Percentiles rank a stretch among this genome's conserved stretches.
Evolutionary conservation across 2,797 vertebrate species (phyloP).

Genomic region (Meda fulgida): DNA sequence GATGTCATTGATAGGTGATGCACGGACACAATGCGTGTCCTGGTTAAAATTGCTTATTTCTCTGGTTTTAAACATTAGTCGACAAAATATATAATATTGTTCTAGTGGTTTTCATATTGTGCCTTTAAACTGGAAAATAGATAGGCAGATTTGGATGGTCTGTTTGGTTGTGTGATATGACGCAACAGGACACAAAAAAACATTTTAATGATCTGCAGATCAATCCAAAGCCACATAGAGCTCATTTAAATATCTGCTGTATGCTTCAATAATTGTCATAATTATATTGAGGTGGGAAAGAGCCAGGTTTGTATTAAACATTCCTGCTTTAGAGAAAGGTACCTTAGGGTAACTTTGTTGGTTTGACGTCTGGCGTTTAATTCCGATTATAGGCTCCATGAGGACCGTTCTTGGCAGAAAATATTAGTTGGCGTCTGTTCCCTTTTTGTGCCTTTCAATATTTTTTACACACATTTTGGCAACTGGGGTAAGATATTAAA

Average conservation of each 20-base stretch:
- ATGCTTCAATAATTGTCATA: slow-evolving; percentile 48
- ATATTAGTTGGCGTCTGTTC: slow-evolving; percentile 4
- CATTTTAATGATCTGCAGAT: slow-evolving; percentile 7
- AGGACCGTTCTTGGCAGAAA: slow-evolving; percentile 23
- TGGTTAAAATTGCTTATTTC: too few species aligned
- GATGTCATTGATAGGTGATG: too few species aligned
- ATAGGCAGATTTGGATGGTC: not conserved
- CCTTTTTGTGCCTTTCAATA: not conserved
- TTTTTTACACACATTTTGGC: slow-evolving; percentile 28
- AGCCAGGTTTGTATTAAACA: slow-evolving; percentile 31
- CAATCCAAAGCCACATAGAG: slow-evolving; percentile 1
- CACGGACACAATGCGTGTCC: too few species aligned
- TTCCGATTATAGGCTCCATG: not conserved
- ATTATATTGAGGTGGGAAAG: slow-evolving; percentile 43
- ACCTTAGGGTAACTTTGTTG: slow-evolving; percentile 27
- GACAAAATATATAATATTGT: too few species aligned
- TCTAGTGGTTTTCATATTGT: too few species aligned
- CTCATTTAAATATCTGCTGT: slow-evolving; percentile 50
- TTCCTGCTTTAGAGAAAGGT: slow-evolving; percentile 19
- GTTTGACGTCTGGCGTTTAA: not conserved
- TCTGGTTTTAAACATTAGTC: too few species aligned
- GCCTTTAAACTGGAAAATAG: not conserved
- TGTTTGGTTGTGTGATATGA: not conserved
- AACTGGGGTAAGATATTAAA: slow-evolving; percentile 39
- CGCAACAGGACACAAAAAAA: slow-evolving; percentile 7